Evolutionary conservation across 2,888 invertebrate species (phyloP).

Genomic region (Tipula unca): DNA sequence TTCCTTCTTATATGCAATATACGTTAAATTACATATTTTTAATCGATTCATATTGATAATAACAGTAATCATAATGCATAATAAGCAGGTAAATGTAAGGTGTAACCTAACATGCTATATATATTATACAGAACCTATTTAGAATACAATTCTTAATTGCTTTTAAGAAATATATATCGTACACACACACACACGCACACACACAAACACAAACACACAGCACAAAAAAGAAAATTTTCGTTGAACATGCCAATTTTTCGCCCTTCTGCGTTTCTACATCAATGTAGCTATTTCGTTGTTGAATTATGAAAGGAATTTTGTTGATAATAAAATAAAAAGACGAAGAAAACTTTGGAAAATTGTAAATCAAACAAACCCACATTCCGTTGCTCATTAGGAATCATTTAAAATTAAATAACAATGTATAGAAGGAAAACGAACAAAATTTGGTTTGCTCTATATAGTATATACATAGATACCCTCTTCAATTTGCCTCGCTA

Average conservation of each 20-base stretch:
- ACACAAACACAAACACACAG: background rate
- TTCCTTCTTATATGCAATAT: background rate
- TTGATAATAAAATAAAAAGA: background rate
- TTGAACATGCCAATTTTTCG: background rate
- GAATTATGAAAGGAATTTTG: background rate
- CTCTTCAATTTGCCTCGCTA: background rate
- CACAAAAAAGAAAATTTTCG: background rate
- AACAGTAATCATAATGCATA: background rate
- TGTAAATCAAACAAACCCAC: constrained; percentile 1
- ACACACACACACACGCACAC: background rate
- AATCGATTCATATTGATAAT: background rate
- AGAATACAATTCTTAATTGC: background rate
- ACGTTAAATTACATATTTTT: background rate
- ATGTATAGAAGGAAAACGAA: background rate
- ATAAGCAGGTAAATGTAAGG: background rate
- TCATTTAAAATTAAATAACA: background rate
- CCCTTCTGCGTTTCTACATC: background rate
- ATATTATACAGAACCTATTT: background rate
- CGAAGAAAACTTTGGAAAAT: background rate
- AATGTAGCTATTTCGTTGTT: background rate
- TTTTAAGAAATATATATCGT: background rate
- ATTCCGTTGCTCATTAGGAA: background rate
- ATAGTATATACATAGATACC: too few species aligned
- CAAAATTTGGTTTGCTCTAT: background rate
- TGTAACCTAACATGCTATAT: background rate